Base-by-base conservation (phyloP, 2,113 vertebrate species). In the Smithornis capensis region DNA sequence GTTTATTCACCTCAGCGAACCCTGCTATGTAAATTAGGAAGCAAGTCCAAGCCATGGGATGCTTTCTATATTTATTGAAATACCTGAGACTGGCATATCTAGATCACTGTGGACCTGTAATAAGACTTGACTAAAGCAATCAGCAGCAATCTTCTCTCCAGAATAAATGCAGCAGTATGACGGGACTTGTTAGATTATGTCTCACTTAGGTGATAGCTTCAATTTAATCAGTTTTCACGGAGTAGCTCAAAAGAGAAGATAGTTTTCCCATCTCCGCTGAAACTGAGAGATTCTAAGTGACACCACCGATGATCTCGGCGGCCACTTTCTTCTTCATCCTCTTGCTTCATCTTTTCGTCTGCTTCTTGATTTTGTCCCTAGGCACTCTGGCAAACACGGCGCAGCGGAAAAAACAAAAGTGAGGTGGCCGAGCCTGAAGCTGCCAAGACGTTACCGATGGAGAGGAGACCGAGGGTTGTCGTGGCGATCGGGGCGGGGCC, bases 361-460 rank as follows among this genome's bases (percentile, higher is more conserved):
- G 6, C 24, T 67, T 37, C 42, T 55, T 56, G 33, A n/a, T 50
- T 81, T 68, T 55, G 16, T 37, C 16, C 44, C 25, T 7, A 7
- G 29, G 31, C 33, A 24, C 49, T 59, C 27, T 5, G 27, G 27
- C 47, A 79, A 37, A 60, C 31, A 3, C 9, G 8, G 12, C 40
- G 13, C 7, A 2, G 5, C 0, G 0, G 2, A 3, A 9, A 24
- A 7, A 1, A 7, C 83, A 13, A 31, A 44, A 56, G 57, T 4
- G 52, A 44, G 25, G 13, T 0, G 38, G 12, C 16, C 33, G 45
- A 17, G 42, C 50, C 14, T 1, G 40, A 64, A 16, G 19, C 70
- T 16, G 37, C 28, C 18, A 8, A 45, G 24, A 35, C 24, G 29
- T 16, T 5, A 6, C 28, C 0, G 60, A 33, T 7, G 40, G 40